Percentiles rank a stretch among this genome's conserved stretches.
phyloP scores from a whole-genome alignment of 2,888 invertebrate genomes.

The Erebia aethiops region DNA sequence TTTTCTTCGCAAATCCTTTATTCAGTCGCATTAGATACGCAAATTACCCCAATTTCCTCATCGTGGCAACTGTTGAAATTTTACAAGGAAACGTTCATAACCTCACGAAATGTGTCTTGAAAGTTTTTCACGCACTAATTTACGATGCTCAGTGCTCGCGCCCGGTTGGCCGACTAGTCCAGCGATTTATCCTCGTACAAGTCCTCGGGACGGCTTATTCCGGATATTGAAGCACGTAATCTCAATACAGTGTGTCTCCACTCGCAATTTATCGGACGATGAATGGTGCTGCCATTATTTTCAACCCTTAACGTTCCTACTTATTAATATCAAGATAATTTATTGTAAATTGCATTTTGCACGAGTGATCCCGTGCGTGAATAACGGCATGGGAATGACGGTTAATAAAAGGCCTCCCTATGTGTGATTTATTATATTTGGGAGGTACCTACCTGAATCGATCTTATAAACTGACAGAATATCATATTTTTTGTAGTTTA shows the following conservation, averaged over 20 bases:
- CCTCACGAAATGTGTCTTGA: slow-evolving; percentile 49
- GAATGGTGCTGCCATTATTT: slow-evolving; percentile 76
- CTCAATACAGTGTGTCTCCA: slow-evolving; percentile 78
- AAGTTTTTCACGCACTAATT: slow-evolving; percentile 58
- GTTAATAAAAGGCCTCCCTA: slow-evolving; percentile 39
- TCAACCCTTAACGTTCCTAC: slow-evolving; percentile 79
- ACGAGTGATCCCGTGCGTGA: slow-evolving; percentile 68
- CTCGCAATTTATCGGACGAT: slow-evolving; percentile 80
- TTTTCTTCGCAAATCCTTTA: slow-evolving; percentile 42
- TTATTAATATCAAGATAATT: slow-evolving; percentile 83
- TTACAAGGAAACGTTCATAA: slow-evolving; percentile 49
- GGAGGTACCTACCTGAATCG: slow-evolving; percentile 30
- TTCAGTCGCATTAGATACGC: slow-evolving; percentile 46
- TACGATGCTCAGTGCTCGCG: slow-evolving; percentile 41
- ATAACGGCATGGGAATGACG: slow-evolving; percentile 48
- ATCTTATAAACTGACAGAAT: slow-evolving; percentile 28
- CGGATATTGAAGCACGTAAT: slow-evolving; percentile 83
- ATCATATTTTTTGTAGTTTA: neutral
- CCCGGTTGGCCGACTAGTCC: slow-evolving; percentile 40
- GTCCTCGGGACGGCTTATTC: slow-evolving; percentile 57
- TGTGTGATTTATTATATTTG: slow-evolving; percentile 37
- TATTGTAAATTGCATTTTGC: slow-evolving; percentile 82
- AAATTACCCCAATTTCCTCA: slow-evolving; percentile 53
- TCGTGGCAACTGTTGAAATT: slow-evolving; percentile 48
- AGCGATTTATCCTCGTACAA: slow-evolving; percentile 41